phyloP scores from a whole-genome alignment of 2,797 vertebrate species.

The Pyrrhura leucotis region DNA sequence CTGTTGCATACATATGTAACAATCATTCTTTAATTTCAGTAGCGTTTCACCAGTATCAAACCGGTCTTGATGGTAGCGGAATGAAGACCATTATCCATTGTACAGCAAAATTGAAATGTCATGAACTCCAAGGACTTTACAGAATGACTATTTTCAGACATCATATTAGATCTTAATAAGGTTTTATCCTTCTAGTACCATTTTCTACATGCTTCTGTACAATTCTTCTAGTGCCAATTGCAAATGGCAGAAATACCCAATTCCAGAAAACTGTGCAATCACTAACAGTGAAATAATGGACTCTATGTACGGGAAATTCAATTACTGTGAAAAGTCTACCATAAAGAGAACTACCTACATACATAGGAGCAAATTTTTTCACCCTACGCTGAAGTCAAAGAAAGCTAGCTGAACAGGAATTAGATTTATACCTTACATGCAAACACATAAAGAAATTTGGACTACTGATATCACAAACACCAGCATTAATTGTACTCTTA shows the following conservation, averaged over 20 bases:
- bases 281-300: not conserved
- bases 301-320: not conserved
- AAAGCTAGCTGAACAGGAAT: not conserved
- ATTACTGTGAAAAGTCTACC: not conserved
- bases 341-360: not conserved
- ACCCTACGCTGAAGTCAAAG: not conserved
- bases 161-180: not conserved
- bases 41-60: not conserved
- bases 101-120: not conserved
- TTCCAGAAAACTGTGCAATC: not conserved
- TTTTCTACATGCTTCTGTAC: not conserved
- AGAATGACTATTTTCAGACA: not conserved
- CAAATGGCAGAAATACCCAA: not conserved
- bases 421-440: not conserved
- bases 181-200: not conserved
- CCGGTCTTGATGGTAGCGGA: not conserved
- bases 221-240: not conserved
- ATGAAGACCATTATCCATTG: not conserved
- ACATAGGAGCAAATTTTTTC: not conserved
- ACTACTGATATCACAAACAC: not conserved
- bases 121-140: not conserved
- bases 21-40: not conserved
- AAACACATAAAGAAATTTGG: not conserved
- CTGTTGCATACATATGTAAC: not conserved
- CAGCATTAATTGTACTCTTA: rapidly evolving